Evolutionary conservation across 2,113 vertebrate species (phyloP), one percentile per base, ranked within the genome.

Genomic region (Mus spicilegus): DNA sequence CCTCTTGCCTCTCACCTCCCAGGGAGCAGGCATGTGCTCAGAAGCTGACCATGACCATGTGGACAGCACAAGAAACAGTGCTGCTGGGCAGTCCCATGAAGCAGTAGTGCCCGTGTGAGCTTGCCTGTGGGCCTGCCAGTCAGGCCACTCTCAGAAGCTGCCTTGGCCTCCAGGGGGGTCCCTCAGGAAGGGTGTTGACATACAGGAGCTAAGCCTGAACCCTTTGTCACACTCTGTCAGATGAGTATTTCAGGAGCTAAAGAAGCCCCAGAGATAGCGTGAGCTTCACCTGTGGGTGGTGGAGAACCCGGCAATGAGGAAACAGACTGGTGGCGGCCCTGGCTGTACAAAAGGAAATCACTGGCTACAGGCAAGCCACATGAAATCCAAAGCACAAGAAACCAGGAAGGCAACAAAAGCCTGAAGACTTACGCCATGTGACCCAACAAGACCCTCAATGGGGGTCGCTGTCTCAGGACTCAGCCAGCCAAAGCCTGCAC

Each of bases 141-240:
- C 30, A 1, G 5, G 49, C 13, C 0, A 12, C 61, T 56, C 49
- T 69, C 26, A 42, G 6, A 46, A n/a, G 20, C 28, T 69, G 33
- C 46, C n/a, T 54, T 30, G 26, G 58, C 7, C 39, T 26, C 39
- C 24, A 76, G 19, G 63, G 67, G 39, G 8, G 30, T 0, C 24
- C 9, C 2, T 36, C 5, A 4, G n/a, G 20, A 28, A 26, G 56
- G 9, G 0, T 2, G 2, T 6, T 58, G 30, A 2, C 20, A 82
- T 30, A 17, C 39, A 54, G 76, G 11, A 49, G 51, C 24, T 36
- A 0, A 8, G 51, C 42, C 20, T 1, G 3, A 13, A 19, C 82
- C 39, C 73, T 24, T 20, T 13, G 4, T 8, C 4, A 19, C 51
- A 7, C n/a, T 54, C 0, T n/a, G 30, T 56, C 78, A 87, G 61